Evolutionary conservation across 2,888 invertebrate genomes (phyloP).

Genomic region (Drosophila longiperda): DNA sequence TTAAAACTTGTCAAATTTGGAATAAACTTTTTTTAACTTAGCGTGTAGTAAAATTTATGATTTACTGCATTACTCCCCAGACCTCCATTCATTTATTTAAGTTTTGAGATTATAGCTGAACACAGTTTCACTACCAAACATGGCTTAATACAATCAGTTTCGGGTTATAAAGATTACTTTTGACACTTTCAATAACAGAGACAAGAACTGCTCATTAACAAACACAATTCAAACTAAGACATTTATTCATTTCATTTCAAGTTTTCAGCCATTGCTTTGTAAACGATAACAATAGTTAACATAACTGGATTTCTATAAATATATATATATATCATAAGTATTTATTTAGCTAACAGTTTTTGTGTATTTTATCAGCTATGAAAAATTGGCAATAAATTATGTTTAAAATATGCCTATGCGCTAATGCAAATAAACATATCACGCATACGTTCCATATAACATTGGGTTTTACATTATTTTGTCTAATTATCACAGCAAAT

Average conservation of each 20-base stretch:
- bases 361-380: constrained; percentile 1
- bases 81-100: not conserved
- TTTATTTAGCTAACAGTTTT: not conserved
- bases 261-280: not conserved
- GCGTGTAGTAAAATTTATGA: not conserved
- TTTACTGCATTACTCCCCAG: not conserved
- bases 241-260: not conserved
- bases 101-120: not conserved
- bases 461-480: constrained; percentile 5
- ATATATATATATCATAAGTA: not conserved
- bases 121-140: not conserved
- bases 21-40: not conserved
- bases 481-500: constrained; percentile 12
- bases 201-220: constrained; percentile 1
- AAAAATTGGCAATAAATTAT: constrained; percentile 13
- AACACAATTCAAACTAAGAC: not conserved
- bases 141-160: not conserved
- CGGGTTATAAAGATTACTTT: not conserved
- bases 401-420: not conserved
- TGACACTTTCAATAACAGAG: not conserved
- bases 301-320: not conserved
- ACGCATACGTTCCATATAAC: constrained; percentile 12
- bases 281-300: not conserved
- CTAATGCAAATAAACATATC: constrained; percentile 17
- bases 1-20: not conserved